A percentile compares a stretch with the other conserved stretches of the same genome.
Evolutionary conservation across 2,113 vertebrate genomes (phyloP).

Genomic region (Corythornis madagascariensis): DNA sequence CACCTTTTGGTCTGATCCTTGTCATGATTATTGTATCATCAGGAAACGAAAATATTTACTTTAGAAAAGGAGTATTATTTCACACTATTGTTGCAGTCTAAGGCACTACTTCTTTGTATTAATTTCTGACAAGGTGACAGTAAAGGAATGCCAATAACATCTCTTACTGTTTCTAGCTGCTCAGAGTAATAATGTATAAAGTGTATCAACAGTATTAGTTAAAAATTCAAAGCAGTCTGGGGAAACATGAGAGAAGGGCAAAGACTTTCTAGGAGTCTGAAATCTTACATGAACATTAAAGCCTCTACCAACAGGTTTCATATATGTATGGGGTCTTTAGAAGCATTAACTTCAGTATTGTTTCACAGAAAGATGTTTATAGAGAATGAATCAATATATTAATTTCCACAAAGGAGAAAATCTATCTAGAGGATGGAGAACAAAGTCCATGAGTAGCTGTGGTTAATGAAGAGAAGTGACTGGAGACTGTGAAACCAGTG

Average conservation of each 20-base stretch:
- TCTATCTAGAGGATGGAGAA: slow-evolving; percentile 22
- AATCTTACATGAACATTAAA: background rate
- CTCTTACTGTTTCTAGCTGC: background rate
- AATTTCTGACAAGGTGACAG: background rate
- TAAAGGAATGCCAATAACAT: background rate
- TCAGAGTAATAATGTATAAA: background rate
- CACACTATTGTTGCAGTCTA: background rate
- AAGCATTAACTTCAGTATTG: background rate
- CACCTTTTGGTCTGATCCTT: background rate
- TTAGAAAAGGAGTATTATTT: background rate
- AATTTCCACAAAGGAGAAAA: slow-evolving; percentile 49
- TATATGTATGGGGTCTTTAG: background rate
- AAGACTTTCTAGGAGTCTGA: slow-evolving; percentile 2
- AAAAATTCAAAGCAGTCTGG: background rate
- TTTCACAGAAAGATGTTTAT: slow-evolving; percentile 43
- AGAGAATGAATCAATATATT: slow-evolving; percentile 47
- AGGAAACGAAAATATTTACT: background rate
- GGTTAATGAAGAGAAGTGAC: background rate
- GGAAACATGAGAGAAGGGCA: background rate
- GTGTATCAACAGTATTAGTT: background rate
- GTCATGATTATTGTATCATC: rapidly evolving
- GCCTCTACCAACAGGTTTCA: background rate
- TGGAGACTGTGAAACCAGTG: background rate
- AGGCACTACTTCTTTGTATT: background rate
- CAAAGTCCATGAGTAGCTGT: background rate